These are phyloP conservation scores for Oscheius onirici DNA, from an alignment of 2,888 invertebrate species.

Conservation along the genomic window DNA sequence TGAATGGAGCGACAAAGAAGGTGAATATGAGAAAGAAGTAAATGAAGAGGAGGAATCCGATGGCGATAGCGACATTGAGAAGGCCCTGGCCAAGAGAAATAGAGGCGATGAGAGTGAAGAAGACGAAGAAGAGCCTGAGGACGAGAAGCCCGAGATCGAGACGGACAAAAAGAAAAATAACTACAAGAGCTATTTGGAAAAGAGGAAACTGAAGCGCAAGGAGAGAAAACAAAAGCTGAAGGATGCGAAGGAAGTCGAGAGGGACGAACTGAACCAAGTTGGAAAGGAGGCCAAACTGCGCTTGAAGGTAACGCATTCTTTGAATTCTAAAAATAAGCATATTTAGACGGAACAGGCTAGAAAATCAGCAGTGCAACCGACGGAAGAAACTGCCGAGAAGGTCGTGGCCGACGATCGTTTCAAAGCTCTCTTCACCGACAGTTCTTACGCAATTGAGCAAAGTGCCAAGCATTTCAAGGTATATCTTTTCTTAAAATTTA, in stretches of 20 bases:
- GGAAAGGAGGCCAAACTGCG: conserved; percentile 30
- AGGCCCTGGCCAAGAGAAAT: conserved; percentile 41
- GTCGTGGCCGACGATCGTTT: conserved; percentile 61
- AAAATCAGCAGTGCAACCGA: not conserved
- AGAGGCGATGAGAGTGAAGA: conserved; percentile 40
- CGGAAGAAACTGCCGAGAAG: conserved; percentile 31
- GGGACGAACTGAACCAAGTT: conserved; percentile 35
- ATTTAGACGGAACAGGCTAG: not conserved
- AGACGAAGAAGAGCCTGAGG: conserved; percentile 37
- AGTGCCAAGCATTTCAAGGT: conserved; percentile 33
- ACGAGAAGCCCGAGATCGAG: conserved; percentile 1
- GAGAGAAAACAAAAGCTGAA: conserved; percentile 31
- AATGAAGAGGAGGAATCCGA: conserved; percentile 34
- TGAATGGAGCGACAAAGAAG: conserved; percentile 27
- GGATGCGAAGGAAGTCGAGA: conserved; percentile 35
- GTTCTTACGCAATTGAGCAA: conserved; percentile 65
- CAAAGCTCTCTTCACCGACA: conserved; percentile 65
- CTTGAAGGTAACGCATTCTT: conserved; percentile 19
- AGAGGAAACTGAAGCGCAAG: conserved; percentile 28
- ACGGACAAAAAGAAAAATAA: conserved; percentile 34
- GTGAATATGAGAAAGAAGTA: conserved; percentile 3
- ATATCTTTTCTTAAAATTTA: not conserved
- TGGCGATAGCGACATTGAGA: conserved; percentile 38
- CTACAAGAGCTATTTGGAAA: conserved; percentile 44
- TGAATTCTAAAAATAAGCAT: too few relatives aligned